A percentile compares a stretch with the other conserved stretches of the same genome.
Evolutionary conservation across 2,888 invertebrate genomes (phyloP).

Genomic region (Spatulosminthurus flaviceps): DNA sequence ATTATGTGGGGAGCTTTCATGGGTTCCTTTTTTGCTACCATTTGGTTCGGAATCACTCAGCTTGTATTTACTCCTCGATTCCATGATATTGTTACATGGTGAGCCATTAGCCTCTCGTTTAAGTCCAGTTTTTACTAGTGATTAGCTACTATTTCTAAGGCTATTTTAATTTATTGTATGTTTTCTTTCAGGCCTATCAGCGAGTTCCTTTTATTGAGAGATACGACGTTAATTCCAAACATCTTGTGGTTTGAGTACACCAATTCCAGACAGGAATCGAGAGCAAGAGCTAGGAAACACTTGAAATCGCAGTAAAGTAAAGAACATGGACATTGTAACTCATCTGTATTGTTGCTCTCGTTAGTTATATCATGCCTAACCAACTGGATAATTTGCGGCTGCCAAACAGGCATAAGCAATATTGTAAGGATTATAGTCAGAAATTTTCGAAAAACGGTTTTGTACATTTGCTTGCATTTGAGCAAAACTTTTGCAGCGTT

Average conservation of each 20-base stretch:
- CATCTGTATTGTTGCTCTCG: not conserved
- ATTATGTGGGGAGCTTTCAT: constrained; percentile 81
- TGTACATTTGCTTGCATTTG: too few relatives aligned
- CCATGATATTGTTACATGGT: constrained; percentile 86
- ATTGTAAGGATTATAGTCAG: too few relatives aligned
- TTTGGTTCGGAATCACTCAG: constrained; percentile 86
- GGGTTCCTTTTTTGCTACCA: constrained; percentile 77
- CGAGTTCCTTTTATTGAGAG: constrained; percentile 85
- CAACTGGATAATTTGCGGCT: not conserved
- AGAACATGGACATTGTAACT: not conserved
- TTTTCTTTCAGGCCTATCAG: constrained; percentile 77
- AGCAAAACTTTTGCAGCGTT: too few relatives aligned
- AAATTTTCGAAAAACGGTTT: too few relatives aligned
- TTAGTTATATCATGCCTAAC: not conserved
- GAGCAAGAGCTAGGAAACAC: constrained; percentile 78
- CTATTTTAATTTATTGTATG: not conserved
- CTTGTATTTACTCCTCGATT: constrained; percentile 83
- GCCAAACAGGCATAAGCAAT: too few relatives aligned
- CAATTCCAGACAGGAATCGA: constrained; percentile 82
- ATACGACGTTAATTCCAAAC: constrained; percentile 90
- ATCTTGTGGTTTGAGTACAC: constrained; percentile 94
- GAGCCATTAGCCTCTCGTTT: constrained; percentile 67
- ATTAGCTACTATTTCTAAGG: too few relatives aligned
- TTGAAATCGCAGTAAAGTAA: constrained; percentile 48
- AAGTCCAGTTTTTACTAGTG: not conserved